Evolutionary conservation across 2,113 vertebrate genomes (phyloP).

Genomic region (Hiodon tergisus): DNA sequence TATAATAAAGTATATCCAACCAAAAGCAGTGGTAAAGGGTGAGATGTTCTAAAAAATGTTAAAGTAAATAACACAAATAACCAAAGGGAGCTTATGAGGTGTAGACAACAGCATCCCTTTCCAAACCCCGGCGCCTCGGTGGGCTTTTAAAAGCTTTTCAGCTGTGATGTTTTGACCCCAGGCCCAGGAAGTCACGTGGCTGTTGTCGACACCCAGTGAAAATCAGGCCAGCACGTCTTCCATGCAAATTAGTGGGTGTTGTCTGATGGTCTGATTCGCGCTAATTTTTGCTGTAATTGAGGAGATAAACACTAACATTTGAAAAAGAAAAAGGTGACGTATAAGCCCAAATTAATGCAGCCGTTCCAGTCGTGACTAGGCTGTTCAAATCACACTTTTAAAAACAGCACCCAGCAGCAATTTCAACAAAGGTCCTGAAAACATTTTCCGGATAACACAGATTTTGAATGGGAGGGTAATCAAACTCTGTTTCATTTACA

Average conservation of each 20-base stretch:
- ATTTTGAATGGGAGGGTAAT: too few species aligned
- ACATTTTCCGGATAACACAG: too few species aligned
- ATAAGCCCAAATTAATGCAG: not conserved
- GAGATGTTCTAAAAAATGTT: too few species aligned
- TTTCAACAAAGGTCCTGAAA: too few species aligned
- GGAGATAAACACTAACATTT: not conserved
- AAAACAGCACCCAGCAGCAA: not conserved
- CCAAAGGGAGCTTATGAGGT: too few species aligned
- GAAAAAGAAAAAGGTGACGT: not conserved
- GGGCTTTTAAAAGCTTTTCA: slow-evolving; percentile 9
- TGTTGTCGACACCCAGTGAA: not conserved
- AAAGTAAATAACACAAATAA: too few species aligned
- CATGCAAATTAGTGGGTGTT: not conserved
- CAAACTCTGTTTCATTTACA: too few species aligned
- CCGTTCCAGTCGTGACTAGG: not conserved
- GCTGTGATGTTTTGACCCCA: not conserved
- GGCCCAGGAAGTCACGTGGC: not conserved
- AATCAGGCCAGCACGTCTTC: not conserved
- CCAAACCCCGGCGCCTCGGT: not conserved
- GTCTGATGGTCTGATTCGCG: not conserved
- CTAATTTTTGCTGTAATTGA: not conserved
- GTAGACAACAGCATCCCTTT: too few species aligned
- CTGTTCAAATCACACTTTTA: not conserved
- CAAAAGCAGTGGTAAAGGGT: too few species aligned
- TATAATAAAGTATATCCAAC: too few species aligned